These are phyloP conservation scores for Chironomus tepperi DNA, from an alignment of 1,140 invertebrate species.

Conservation along the genomic window DNA sequence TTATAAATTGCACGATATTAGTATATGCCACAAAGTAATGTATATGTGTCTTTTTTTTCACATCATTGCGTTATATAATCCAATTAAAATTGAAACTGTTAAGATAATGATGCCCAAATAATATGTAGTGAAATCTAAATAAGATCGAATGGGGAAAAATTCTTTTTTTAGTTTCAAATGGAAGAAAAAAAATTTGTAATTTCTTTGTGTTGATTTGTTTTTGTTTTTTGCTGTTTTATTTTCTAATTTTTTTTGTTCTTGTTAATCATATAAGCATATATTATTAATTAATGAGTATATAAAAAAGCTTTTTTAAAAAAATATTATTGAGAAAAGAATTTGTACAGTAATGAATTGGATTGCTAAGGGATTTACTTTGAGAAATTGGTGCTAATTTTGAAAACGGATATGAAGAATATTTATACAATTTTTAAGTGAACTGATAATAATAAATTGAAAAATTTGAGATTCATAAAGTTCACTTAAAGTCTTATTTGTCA, in stretches of 20 bases:
- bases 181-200: no score
- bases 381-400: no score
- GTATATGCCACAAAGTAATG: background rate
- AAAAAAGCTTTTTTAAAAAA: background rate
- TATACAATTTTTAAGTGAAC: no score
- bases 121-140: constrained; percentile 11
- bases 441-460: no score
- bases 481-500: no score
- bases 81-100: constrained; percentile 8
- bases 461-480: no score
- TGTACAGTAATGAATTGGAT: no score
- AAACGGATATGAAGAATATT: no score
- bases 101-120: constrained; percentile 10
- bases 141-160: constrained; percentile 15
- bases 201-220: background rate
- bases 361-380: no score
- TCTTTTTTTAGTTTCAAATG: no score
- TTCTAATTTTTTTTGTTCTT: background rate
- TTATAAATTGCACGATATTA: background rate
- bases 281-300: background rate
- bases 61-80: constrained; percentile 1
- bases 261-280: background rate
- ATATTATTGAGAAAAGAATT: no score
- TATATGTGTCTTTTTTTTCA: background rate
- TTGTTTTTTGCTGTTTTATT: background rate